Evolutionary conservation across 2,888 invertebrate species (phyloP).

Genomic region (Cantharis rustica): DNA sequence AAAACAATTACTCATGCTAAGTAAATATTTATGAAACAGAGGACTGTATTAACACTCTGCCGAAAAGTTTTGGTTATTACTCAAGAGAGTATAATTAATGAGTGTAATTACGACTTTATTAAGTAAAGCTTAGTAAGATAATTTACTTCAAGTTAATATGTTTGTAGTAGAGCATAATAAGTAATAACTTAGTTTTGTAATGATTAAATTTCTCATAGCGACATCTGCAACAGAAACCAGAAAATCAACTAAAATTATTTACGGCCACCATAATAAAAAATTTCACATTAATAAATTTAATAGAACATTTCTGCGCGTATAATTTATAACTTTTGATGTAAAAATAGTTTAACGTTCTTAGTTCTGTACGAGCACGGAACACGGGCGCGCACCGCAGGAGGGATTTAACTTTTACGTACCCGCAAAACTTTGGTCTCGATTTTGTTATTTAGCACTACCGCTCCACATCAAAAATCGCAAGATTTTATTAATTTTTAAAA

Average conservation of each 20-base stretch:
- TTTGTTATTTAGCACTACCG: background rate
- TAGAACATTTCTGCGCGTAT: background rate
- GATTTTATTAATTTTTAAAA: background rate
- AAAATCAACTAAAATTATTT: background rate
- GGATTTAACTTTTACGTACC: background rate
- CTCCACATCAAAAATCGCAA: background rate
- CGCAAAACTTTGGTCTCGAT: background rate
- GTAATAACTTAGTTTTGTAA: background rate
- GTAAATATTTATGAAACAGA: background rate
- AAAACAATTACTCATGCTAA: background rate
- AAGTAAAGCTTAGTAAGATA: conserved; percentile 1
- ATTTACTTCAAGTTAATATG: background rate
- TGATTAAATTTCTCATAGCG: background rate
- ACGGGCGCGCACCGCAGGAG: background rate
- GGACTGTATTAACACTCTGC: background rate
- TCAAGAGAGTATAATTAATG: background rate
- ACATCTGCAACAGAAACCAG: background rate
- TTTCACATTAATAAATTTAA: background rate
- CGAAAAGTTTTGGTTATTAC: background rate
- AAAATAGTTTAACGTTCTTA: background rate
- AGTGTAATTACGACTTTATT: background rate
- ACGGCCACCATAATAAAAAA: background rate
- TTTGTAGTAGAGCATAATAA: background rate
- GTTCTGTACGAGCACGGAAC: background rate
- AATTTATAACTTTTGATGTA: background rate